Evolutionary conservation across 2,113 vertebrate species (phyloP).

Genomic region (Rattus rattus): DNA sequence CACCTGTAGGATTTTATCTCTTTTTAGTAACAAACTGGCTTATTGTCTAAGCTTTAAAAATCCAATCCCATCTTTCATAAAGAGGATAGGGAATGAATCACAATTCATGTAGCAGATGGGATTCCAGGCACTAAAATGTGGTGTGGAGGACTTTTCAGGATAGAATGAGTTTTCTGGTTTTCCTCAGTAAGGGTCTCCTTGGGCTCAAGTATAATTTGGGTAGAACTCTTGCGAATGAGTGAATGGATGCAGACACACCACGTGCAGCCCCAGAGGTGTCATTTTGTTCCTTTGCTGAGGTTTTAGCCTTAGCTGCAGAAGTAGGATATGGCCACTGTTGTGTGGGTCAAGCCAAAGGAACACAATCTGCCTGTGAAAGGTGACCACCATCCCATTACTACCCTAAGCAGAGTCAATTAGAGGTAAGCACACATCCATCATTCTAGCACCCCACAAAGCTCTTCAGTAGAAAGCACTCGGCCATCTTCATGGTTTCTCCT

Average conservation of each 20-base stretch:
- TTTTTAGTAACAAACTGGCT: background rate
- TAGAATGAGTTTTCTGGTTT: slow-evolving; percentile 16
- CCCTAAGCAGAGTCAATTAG: background rate
- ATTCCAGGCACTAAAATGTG: slow-evolving; percentile 20
- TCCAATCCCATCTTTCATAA: background rate
- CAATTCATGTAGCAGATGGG: slow-evolving; percentile 34
- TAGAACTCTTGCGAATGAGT: background rate
- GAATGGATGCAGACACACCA: background rate
- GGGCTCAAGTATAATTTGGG: background rate
- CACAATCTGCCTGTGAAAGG: background rate
- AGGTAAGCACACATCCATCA: background rate
- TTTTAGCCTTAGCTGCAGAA: background rate
- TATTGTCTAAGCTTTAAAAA: slow-evolving; percentile 24
- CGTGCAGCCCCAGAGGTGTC: background rate
- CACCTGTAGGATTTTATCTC: background rate
- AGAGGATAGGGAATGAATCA: slow-evolving; percentile 16
- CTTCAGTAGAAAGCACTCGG: background rate
- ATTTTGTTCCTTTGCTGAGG: background rate
- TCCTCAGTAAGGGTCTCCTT: background rate
- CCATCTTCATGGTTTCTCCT: background rate
- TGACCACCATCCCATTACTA: background rate
- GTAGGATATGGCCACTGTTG: background rate
- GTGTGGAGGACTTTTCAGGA: background rate
- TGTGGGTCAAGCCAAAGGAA: background rate
- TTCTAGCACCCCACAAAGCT: background rate